phyloP scores from a whole-genome alignment of 1,140 invertebrate species.

The Manduca sexta region DNA sequence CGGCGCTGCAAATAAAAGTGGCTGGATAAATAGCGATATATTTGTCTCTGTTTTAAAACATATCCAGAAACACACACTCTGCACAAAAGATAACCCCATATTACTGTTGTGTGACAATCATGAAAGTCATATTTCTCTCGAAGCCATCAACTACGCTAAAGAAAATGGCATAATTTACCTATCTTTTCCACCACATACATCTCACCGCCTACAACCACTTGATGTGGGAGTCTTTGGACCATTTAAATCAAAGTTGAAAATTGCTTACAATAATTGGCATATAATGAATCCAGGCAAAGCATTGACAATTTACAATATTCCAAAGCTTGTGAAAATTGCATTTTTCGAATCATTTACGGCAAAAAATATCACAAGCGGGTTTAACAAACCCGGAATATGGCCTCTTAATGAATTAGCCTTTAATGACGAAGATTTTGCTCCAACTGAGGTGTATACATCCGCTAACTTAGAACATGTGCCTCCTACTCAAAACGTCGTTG shows the following conservation, averaged over 20 bases:
- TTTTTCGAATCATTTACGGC: constrained; percentile 28
- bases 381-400: constrained; percentile 34
- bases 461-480: too few relatives aligned
- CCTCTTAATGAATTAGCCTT: constrained; percentile 17
- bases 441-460: too few relatives aligned
- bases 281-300: constrained; percentile 47
- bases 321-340: constrained; percentile 26
- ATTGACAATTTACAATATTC: constrained; percentile 37
- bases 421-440: too few relatives aligned
- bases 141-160: constrained; percentile 28
- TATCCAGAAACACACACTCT: constrained; percentile 1
- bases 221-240: constrained; percentile 56
- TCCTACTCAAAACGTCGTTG: too few relatives aligned
- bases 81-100: constrained; percentile 8
- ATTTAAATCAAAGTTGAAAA: constrained; percentile 51
- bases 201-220: constrained; percentile 53
- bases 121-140: constrained; percentile 22
- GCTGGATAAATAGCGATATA: neutral
- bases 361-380: constrained; percentile 33
- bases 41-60: neutral
- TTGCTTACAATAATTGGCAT: constrained; percentile 44
- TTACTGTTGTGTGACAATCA: constrained; percentile 29
- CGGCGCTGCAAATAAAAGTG: constrained; percentile 39
- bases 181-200: constrained; percentile 29
- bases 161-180: constrained; percentile 40